A percentile compares a stretch with the other conserved stretches of the same genome.
phyloP scores from a whole-genome alignment of 2,797 vertebrate genomes.

The Pristis pectinata region DNA sequence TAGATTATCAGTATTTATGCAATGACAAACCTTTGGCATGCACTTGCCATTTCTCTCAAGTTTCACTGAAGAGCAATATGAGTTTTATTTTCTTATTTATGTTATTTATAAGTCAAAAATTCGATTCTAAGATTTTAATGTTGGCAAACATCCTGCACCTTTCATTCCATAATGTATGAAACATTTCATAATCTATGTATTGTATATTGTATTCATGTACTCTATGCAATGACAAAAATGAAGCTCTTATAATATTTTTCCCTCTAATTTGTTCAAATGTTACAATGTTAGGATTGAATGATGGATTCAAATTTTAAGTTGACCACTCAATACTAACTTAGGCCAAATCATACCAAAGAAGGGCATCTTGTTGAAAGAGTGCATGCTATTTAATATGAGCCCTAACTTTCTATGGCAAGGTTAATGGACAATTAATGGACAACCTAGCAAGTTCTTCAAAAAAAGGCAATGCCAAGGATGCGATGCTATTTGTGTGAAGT shows the following conservation, averaged over 20 bases:
- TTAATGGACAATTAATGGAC: background rate
- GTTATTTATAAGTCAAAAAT: conserved; percentile 32
- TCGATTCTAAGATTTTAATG: background rate
- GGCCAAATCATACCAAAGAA: background rate
- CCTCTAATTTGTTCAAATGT: background rate
- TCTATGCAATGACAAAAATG: conserved; percentile 12
- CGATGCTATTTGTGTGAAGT: background rate
- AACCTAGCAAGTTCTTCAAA: background rate
- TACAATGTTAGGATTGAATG: background rate
- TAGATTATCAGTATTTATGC: background rate
- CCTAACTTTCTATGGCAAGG: background rate
- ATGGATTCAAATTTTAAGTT: too few relatives aligned
- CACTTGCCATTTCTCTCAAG: background rate
- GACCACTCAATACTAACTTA: background rate
- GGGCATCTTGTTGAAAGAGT: background rate
- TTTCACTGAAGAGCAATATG: background rate
- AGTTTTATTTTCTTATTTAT: conserved; percentile 29
- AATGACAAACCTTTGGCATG: background rate
- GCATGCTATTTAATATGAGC: background rate
- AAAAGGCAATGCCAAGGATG: background rate
- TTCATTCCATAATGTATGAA: background rate
- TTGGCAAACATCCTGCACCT: background rate
- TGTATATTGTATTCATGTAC: background rate
- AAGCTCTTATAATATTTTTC: background rate
- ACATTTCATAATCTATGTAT: background rate